Evolutionary conservation across 2,113 vertebrate genomes (phyloP).

Genomic region (Carassius carassius): DNA sequence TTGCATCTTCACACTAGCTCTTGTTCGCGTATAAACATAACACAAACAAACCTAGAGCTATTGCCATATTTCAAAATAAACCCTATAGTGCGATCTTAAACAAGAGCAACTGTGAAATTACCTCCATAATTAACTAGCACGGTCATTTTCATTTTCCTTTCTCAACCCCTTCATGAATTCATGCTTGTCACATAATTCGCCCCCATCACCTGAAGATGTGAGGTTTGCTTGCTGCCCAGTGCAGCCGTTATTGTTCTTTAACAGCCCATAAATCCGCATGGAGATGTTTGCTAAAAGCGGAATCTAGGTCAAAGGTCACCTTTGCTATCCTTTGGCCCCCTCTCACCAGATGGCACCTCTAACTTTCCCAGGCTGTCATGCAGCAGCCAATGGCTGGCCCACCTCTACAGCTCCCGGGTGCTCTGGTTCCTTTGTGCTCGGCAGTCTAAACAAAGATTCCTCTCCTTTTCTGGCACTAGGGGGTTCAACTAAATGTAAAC

Average conservation of each 20-base stretch:
- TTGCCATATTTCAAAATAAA: background rate
- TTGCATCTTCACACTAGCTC: background rate
- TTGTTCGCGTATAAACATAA: background rate
- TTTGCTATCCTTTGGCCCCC: conserved; percentile 73
- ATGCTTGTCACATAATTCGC: conserved; percentile 44
- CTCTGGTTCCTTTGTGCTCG: conserved; percentile 51
- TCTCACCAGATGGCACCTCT: conserved; percentile 78
- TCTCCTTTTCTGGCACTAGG: conserved; percentile 62
- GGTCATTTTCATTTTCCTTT: conserved; percentile 27
- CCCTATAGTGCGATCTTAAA: background rate
- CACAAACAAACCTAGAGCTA: background rate
- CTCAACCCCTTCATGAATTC: conserved; percentile 36
- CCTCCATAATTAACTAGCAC: conserved; percentile 38
- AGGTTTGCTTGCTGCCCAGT: conserved; percentile 50
- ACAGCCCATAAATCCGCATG: conserved; percentile 75
- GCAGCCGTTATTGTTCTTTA: conserved; percentile 71
- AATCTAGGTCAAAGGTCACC: conserved; percentile 78
- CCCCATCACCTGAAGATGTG: conserved; percentile 53
- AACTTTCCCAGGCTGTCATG: conserved; percentile 79
- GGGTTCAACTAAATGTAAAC: conserved; percentile 62
- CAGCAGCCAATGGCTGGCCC: conserved; percentile 45
- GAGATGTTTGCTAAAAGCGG: conserved; percentile 77
- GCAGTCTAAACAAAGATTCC: conserved; percentile 63
- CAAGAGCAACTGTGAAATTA: conserved; percentile 2
- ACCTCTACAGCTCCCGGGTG: conserved; percentile 54